These are phyloP conservation scores for Parthenolecanium corni DNA, from an alignment of 2,888 invertebrate genomes.

Conservation along the genomic window DNA sequence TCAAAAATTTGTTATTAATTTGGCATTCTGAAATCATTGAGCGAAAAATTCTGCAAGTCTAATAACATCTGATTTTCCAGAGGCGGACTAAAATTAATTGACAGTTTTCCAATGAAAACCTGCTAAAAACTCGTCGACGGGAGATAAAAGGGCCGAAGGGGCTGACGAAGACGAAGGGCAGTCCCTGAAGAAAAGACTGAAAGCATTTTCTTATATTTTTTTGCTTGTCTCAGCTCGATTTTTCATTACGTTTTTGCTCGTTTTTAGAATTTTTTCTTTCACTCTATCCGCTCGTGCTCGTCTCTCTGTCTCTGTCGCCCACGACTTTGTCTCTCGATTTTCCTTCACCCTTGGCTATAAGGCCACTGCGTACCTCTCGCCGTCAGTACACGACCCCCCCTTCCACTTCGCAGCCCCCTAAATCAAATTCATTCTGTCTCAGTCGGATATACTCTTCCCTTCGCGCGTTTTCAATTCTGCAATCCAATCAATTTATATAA, in stretches of 20 bases:
- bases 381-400: not conserved
- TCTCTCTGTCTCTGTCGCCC: not conserved
- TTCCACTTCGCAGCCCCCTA: too few species aligned
- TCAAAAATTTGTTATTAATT: too few species aligned
- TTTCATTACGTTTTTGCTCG: conserved; percentile 24
- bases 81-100: too few species aligned
- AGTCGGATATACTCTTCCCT: not conserved
- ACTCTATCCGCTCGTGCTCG: not conserved
- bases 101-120: too few species aligned
- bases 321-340: conserved; percentile 1
- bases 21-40: too few species aligned
- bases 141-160: not conserved
- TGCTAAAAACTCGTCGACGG: too few species aligned
- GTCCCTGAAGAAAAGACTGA: conserved; percentile 16
- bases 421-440: not conserved
- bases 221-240: conserved; percentile 27
- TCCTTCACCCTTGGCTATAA: conserved; percentile 1
- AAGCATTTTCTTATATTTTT: conserved; percentile 32
- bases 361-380: not conserved
- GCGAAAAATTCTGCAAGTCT: too few species aligned
- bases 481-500: conserved; percentile 23
- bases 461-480: conserved; percentile 10
- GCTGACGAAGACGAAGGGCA: conserved; percentile 15
- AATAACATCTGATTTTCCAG: too few species aligned
- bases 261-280: conserved; percentile 10